Evolutionary conservation across 2,888 invertebrate genomes (phyloP), one percentile per base, ranked within the genome.

Genomic region (Saturnia japonica): DNA sequence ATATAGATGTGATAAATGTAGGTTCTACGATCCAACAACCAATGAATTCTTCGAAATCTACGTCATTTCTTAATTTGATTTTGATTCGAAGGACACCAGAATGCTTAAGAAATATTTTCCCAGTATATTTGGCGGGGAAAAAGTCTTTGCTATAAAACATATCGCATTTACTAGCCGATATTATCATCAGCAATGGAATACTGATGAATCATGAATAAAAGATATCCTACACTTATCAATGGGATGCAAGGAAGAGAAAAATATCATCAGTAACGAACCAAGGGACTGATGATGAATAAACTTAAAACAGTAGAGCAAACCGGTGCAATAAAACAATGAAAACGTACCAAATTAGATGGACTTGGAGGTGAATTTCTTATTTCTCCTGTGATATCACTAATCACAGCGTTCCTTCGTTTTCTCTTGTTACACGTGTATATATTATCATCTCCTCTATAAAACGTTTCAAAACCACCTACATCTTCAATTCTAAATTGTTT

Each of bases 351-450:
- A 19, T 73, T 70, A 47, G 80, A 73, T 9, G 60, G 73, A 47
- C 86, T 72, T 16, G 74, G 74, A 1, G 86, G 83, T 57, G 87
- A 75, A 75, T 83, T 80, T 47, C 69, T 82, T 69, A 88, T 76
- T 7, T 76, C 80, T 43, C 64, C 57, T 14, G 73, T 73, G 19
- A 84, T 73, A 47, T 73, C 71, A 16, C 73, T 74, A 42, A 77
- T 71, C 66, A 78, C 76, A 60, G 72, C 73, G 0, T 73, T 77
- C 68, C 85, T 80, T 71, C 80, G 84, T n/a, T 54, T 74, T 54
- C 78, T 79, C 34, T 67, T 75, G 45, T 73, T 73, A 64, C 76
- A 74, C 73, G 80, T 84, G 72, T 88, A 89, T 34, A 89, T 82
- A 22, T 86, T 85, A 71, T 83, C 77, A 2, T 75, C 70, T 9